Conservation (phyloP, 2,797 vertebrate genomes). For the Acrossocheilus fasciatus region DNA sequence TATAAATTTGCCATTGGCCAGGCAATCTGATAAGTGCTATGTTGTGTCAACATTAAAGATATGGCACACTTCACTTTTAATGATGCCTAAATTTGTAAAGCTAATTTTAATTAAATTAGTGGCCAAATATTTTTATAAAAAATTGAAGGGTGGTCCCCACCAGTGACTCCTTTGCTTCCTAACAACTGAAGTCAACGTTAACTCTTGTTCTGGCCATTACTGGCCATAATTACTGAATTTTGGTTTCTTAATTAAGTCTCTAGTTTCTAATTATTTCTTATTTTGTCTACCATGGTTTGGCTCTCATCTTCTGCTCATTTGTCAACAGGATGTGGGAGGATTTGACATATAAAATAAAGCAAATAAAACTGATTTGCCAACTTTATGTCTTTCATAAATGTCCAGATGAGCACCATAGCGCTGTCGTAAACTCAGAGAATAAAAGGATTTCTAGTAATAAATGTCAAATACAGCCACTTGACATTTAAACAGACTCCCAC, state of each 20-base stretch:
- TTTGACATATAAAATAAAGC: neutral
- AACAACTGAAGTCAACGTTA: neutral
- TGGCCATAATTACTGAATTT: neutral
- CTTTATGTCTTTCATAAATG: conserved; percentile 1
- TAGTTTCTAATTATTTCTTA: conserved; percentile 3
- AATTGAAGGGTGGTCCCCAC: neutral
- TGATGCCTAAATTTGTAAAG: neutral
- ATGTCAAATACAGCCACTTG: conserved; percentile 24
- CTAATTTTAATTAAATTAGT: neutral
- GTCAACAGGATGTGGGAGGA: conserved; percentile 5
- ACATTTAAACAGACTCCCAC: neutral
- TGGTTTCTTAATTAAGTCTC: conserved; percentile 17
- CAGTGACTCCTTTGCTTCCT: neutral
- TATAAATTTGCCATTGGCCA: neutral
- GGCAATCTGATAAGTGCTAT: neutral
- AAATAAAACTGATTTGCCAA: neutral
- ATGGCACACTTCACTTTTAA: neutral
- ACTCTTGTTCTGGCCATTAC: neutral
- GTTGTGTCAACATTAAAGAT: neutral
- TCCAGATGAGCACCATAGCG: neutral
- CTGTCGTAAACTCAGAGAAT: neutral
- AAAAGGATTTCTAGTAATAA: neutral
- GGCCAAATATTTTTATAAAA: neutral
- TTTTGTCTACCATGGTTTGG: conserved; percentile 15
- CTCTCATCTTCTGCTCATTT: conserved; percentile 8